Evolutionary conservation across 2,113 vertebrate species (phyloP).

Genomic region (Microcebus tavaratra): DNA sequence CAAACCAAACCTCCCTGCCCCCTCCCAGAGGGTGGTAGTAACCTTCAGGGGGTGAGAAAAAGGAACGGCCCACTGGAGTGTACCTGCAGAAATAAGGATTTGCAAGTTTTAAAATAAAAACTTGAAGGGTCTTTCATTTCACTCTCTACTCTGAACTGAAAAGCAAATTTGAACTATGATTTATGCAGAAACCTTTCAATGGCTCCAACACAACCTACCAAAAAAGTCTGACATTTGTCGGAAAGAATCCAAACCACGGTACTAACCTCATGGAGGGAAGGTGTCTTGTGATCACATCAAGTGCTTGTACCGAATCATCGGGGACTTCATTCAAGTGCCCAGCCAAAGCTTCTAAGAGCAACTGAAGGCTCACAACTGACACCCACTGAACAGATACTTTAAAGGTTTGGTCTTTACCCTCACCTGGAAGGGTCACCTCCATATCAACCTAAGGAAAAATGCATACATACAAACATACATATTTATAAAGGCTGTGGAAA

Average conservation of each 20-base stretch:
- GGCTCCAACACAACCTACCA: not conserved
- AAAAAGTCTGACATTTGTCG: not conserved
- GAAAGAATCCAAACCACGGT: not conserved
- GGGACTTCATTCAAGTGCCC: slow-evolving; percentile 98
- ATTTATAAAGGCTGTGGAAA: slow-evolving; percentile 29
- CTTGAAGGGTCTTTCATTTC: slow-evolving; percentile 61
- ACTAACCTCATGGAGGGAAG: slow-evolving; percentile 98
- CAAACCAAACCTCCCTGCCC: slow-evolving; percentile 98
- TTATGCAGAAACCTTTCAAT: not conserved
- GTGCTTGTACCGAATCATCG: slow-evolving; percentile 97
- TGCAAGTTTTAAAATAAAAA: slow-evolving; percentile 44
- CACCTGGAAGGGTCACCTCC: slow-evolving; percentile 98
- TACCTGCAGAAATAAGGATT: slow-evolving; percentile 86
- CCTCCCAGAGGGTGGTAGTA: slow-evolving; percentile 99
- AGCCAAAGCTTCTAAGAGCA: slow-evolving; percentile 96
- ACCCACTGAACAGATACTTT: slow-evolving; percentile 99
- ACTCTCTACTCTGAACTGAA: slow-evolving; percentile 33
- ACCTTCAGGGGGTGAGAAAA: slow-evolving; percentile 98
- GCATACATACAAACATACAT: not conserved
- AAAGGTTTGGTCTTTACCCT: slow-evolving; percentile 99
- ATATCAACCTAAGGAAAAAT: slow-evolving; percentile 92
- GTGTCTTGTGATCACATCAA: slow-evolving; percentile 98
- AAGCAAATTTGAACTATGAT: slow-evolving; percentile 18
- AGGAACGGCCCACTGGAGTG: slow-evolving; percentile 97
- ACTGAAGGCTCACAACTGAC: slow-evolving; percentile 97